Conservation (phyloP, 92 coral and sea anemone genomes). For the Porites rus region DNA sequence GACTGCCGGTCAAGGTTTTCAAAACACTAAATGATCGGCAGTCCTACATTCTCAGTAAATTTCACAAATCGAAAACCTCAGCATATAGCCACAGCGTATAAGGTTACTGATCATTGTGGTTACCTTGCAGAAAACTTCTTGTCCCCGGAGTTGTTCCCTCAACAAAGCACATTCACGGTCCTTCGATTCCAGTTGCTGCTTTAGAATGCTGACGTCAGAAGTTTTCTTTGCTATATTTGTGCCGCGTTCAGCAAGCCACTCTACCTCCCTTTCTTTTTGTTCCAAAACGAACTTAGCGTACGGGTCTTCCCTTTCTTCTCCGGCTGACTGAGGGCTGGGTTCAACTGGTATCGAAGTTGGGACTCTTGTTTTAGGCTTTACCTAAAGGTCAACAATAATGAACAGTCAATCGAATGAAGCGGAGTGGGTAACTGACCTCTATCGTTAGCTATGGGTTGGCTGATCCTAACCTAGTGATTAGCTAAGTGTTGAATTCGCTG, state of each 20-base stretch:
- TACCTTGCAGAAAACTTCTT: slow-evolving; percentile 36
- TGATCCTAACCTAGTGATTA: too few species aligned
- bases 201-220: neutral
- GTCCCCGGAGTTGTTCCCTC: slow-evolving; percentile 21
- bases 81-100: neutral
- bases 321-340: too few species aligned
- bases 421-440: too few species aligned
- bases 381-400: too few species aligned
- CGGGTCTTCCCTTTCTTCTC: too few species aligned
- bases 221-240: neutral
- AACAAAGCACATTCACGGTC: slow-evolving; percentile 13
- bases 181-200: slow-evolving; percentile 10
- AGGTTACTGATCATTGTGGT: neutral
- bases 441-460: too few species aligned
- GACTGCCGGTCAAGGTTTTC: too few species aligned
- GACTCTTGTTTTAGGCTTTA: too few species aligned
- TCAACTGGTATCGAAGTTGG: too few species aligned
- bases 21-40: too few species aligned
- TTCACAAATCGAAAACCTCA: neutral
- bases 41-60: neutral
- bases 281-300: neutral
- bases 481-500: too few species aligned
- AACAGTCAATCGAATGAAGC: too few species aligned
- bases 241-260: slow-evolving; percentile 8
- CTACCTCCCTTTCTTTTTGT: slow-evolving; percentile 10